These are phyloP conservation scores for Amblyjoppa fuscipennis DNA, from an alignment of 2,888 invertebrate genomes.

Conservation along the genomic window DNA sequence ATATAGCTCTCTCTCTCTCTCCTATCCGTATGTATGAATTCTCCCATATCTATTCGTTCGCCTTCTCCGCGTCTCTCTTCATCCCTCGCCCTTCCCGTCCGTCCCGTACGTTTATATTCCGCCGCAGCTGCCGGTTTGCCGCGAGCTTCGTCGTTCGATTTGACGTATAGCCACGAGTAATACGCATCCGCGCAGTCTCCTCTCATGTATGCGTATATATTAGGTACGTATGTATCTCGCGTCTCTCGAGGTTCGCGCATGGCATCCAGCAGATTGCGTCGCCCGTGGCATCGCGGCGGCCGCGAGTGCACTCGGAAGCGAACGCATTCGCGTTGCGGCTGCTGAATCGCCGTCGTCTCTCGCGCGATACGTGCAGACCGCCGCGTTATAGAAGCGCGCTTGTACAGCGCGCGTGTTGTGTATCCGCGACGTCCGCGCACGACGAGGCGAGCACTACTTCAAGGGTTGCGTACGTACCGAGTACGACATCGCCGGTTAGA, in stretches of 20 bases:
- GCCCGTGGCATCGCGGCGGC: neutral
- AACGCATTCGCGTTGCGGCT: slow-evolving; percentile 38
- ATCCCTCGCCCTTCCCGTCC: neutral
- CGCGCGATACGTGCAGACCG: neutral
- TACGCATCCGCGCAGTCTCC: slow-evolving; percentile 28
- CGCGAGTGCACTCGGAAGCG: slow-evolving; percentile 18
- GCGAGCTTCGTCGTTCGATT: slow-evolving; percentile 57
- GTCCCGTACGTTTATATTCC: slow-evolving; percentile 59
- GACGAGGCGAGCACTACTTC: slow-evolving; percentile 1
- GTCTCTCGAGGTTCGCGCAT: slow-evolving; percentile 26
- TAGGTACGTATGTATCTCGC: slow-evolving; percentile 41
- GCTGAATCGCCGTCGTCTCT: slow-evolving; percentile 9
- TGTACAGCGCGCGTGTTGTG: neutral
- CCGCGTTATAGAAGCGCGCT: neutral
- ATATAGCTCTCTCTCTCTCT: neutral
- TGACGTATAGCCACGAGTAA: slow-evolving; percentile 59
- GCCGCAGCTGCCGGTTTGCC: slow-evolving; percentile 36
- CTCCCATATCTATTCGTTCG: slow-evolving; percentile 43
- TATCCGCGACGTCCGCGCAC: neutral
- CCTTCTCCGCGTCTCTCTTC: neutral
- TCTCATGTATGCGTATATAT: slow-evolving; percentile 27
- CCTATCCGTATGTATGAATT: slow-evolving; percentile 57
- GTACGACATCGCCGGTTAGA: slow-evolving; percentile 76
- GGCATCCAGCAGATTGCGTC: neutral
- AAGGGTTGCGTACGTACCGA: slow-evolving; percentile 45